Base-by-base conservation (phyloP, 2,888 invertebrate genomes). In the Podotricha telesiphe region DNA sequence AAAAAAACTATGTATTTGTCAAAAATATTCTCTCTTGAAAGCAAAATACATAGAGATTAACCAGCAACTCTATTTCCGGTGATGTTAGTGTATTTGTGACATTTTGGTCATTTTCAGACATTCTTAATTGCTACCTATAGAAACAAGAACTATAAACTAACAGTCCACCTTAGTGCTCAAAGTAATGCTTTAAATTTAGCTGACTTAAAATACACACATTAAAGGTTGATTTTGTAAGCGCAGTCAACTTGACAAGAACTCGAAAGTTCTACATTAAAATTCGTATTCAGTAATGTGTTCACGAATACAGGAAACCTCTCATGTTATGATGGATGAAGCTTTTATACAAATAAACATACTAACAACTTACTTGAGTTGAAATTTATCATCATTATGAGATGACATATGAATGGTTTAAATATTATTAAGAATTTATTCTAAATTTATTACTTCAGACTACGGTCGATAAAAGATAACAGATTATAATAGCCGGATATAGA, bases 261-360 rank as follows among this genome's bases (percentile, higher is more conserved):
- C 28, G 28, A 28, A n/a, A 28, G 28, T 6, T 6, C 6, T 28
- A 28, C 22, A 3, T 17, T 34, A 53, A 53, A 34, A 34, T 53
- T 53, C 28, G 34, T 34, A 34, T 28, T 4, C 28, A 28, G 28
- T 4, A 17, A 53, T 8, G 28, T 17, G 28, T 34, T 28, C 17
- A n/a, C 5, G 53, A 28, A 53, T 11, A 51, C 22, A 51, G 51
- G 51, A 51, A 51, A 53, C 28, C n/a, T 53, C 28, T 53, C n/a
- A 34, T 34, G 10, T 53, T n/a, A 53, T 28, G 51, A 53, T 53
- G 7, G 28, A 53, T 53, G 22, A 53, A 28, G 51, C n/a, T 53
- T 53, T 28, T n/a, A 53, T 10, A 17, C 13, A 53, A 53, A 28
- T 53, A 53, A 53, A 28, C 28, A 28, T 53, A 53, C 28, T 53